Percentiles rank a stretch among this genome's conserved stretches.
phyloP scores from a whole-genome alignment of 2,888 invertebrate genomes.

The Caenorhabditis drosophilae region DNA sequence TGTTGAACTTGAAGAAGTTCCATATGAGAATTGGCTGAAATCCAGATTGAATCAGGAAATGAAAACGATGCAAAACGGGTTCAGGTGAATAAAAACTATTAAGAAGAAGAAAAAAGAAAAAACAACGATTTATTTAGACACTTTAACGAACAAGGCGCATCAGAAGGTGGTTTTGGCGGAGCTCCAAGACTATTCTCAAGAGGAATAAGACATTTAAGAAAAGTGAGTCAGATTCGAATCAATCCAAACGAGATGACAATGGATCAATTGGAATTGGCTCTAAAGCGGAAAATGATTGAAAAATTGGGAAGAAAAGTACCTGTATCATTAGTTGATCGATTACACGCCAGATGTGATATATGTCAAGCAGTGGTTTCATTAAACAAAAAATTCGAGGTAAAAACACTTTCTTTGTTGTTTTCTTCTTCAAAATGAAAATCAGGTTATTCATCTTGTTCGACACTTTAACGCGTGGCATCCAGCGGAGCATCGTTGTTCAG shows the following conservation, averaged over 20 bases:
- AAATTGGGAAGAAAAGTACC: constrained; percentile 66
- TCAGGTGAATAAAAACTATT: no score
- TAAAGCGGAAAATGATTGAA: constrained; percentile 66
- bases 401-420: no score
- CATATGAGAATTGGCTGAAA: constrained; percentile 61
- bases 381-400: constrained; percentile 67
- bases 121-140: no score
- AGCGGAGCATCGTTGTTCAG: constrained; percentile 64
- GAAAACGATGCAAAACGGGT: constrained; percentile 51
- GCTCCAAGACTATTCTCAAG: constrained; percentile 11
- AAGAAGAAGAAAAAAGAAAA: constrained; percentile 14
- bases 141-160: no score
- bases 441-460: constrained; percentile 65
- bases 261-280: constrained; percentile 56
- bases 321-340: constrained; percentile 66
- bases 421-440: no score
- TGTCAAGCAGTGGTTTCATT: constrained; percentile 65
- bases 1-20: constrained; percentile 64
- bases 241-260: constrained; percentile 64
- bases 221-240: constrained; percentile 62
- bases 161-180: constrained; percentile 22
- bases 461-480: constrained; percentile 69
- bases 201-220: constrained; percentile 19
- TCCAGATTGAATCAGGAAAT: constrained; percentile 49
- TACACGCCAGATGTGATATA: constrained; percentile 65